These are phyloP conservation scores for Trogon melanurus DNA, from an alignment of 2,113 vertebrate species.

Conservation along the genomic window DNA sequence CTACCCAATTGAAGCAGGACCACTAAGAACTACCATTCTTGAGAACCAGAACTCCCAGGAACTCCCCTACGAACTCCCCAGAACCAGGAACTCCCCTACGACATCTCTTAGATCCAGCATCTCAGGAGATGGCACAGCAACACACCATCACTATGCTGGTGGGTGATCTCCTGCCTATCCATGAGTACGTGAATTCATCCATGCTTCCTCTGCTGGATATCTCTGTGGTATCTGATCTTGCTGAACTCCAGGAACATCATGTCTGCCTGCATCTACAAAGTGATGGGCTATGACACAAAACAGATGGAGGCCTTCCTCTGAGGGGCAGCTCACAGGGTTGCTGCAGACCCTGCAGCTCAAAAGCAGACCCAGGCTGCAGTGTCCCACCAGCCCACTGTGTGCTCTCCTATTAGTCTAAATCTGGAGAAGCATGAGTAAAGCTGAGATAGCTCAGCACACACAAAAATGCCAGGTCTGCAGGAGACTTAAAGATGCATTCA, in stretches of 20 bases:
- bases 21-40: not conserved
- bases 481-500: slow-evolving; percentile 13
- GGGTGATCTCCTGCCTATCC: not conserved
- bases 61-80: not conserved
- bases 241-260: not conserved
- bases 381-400: not conserved
- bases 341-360: not conserved
- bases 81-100: not conserved
- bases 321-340: not conserved
- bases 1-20: not conserved
- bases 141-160: not conserved
- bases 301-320: not conserved
- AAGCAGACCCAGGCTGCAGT: not conserved
- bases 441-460: not conserved
- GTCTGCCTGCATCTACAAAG: not conserved
- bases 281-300: not conserved
- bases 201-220: not conserved
- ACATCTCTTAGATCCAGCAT: not conserved
- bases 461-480: not conserved
- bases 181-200: rapidly evolving
- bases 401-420: not conserved
- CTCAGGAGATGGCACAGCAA: not conserved
- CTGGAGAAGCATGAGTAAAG: not conserved
- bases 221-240: not conserved
- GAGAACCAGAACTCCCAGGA: not conserved